These are phyloP conservation scores for Pterostichus madidus DNA, from an alignment of 2,888 invertebrate genomes.

Conservation along the genomic window DNA sequence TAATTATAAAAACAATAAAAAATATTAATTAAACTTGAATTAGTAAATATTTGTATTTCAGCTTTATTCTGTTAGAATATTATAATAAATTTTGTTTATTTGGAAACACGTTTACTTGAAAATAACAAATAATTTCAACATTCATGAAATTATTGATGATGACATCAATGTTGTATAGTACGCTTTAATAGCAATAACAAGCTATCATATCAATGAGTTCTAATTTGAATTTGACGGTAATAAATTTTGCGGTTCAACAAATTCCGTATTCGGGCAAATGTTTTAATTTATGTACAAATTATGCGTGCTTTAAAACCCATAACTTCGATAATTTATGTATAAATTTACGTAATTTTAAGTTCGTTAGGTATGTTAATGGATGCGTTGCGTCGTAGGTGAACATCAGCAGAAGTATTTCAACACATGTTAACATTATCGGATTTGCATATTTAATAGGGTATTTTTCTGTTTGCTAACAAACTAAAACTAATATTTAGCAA, in stretches of 20 bases:
- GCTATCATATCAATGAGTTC: background rate
- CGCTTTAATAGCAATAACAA: slow-evolving; percentile 1
- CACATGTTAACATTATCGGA: background rate
- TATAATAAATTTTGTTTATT: slow-evolving; percentile 3
- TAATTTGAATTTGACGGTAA: background rate
- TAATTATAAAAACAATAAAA: background rate
- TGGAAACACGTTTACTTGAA: too few species aligned
- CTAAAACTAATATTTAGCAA: background rate
- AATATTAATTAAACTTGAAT: slow-evolving; percentile 16
- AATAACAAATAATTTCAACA: too few species aligned
- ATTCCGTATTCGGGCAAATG: background rate
- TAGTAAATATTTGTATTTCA: background rate
- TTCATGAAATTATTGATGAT: too few species aligned
- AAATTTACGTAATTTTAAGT: slow-evolving; percentile 33
- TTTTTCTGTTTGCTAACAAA: background rate
- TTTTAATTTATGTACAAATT: slow-evolving; percentile 36
- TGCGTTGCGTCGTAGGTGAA: too few species aligned
- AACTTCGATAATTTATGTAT: slow-evolving; percentile 47
- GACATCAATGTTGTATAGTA: background rate
- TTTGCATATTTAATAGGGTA: slow-evolving; percentile 22
- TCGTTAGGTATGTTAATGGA: slow-evolving; percentile 1
- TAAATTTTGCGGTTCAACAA: slow-evolving; percentile 16
- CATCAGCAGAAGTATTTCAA: background rate
- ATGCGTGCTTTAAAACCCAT: slow-evolving; percentile 19
- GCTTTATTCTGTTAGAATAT: background rate